phyloP scores from a whole-genome alignment of 2,113 vertebrate genomes.

The Corynorhinus townsendii region DNA sequence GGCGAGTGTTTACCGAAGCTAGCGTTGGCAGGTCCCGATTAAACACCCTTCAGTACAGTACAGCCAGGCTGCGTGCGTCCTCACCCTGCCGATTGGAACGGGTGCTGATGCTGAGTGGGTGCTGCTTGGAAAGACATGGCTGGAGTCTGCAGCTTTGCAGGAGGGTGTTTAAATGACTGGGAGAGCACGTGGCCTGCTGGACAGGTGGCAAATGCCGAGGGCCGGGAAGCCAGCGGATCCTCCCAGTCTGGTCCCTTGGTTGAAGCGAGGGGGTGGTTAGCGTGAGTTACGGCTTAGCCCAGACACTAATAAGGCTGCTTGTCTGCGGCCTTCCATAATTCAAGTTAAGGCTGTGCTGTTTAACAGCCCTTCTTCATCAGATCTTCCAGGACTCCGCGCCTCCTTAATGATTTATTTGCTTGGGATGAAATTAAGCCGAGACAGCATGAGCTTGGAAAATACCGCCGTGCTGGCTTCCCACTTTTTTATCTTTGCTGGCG shows the following conservation, averaged over 20 bases:
- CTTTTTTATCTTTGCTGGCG: not conserved
- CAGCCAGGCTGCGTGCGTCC: not conserved
- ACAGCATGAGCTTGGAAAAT: conserved; percentile 63
- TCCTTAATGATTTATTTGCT: conserved; percentile 73
- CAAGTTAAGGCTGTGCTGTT: conserved; percentile 24
- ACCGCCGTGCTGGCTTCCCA: not conserved
- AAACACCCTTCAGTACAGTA: not conserved
- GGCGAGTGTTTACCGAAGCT: not conserved
- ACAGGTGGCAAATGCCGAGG: not conserved
- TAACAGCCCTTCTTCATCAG: conserved; percentile 59
- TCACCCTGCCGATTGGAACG: fast-evolving
- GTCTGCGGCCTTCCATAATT: conserved; percentile 59
- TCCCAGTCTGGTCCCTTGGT: not conserved
- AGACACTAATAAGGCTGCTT: conserved; percentile 67
- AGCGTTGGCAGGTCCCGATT: fast-evolving
- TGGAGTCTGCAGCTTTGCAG: not conserved
- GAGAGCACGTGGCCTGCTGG: not conserved
- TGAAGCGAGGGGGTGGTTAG: conserved; percentile 33
- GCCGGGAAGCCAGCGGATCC: not conserved
- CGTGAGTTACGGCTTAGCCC: conserved; percentile 49
- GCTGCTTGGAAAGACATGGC: not conserved
- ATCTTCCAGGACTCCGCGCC: conserved; percentile 57
- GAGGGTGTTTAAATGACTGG: not conserved
- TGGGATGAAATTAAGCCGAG: conserved; percentile 67
- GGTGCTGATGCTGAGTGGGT: not conserved